These are phyloP conservation scores for Unio delphinus DNA, from an alignment of 2,888 invertebrate species.

Conservation along the genomic window DNA sequence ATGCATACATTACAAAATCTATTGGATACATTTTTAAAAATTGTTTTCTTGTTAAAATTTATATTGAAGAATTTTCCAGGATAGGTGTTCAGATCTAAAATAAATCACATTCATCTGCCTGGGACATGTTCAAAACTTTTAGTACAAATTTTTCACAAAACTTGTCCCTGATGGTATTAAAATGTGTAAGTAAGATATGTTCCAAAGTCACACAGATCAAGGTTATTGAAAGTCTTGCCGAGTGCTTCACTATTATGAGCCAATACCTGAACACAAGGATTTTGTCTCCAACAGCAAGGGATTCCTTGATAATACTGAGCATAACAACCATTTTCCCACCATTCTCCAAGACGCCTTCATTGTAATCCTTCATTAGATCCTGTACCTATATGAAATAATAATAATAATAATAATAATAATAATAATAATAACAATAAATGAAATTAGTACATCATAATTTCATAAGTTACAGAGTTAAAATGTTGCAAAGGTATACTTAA, in stretches of 20 bases:
- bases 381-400: slow-evolving; percentile 74
- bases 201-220: not conserved
- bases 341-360: slow-evolving; percentile 90
- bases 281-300: slow-evolving; percentile 89
- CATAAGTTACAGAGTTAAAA: too few species aligned
- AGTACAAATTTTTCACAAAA: not conserved
- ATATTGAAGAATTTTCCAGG: not conserved
- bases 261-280: slow-evolving; percentile 83
- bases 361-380: slow-evolving; percentile 76
- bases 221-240: too few species aligned
- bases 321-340: slow-evolving; percentile 96
- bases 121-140: not conserved
- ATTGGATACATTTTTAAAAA: too few species aligned
- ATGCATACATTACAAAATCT: too few species aligned
- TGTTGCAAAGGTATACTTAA: too few species aligned
- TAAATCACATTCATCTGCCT: not conserved
- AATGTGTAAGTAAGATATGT: not conserved
- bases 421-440: not conserved
- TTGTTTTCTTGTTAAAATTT: not conserved
- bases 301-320: slow-evolving; percentile 91
- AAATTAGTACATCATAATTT: not conserved
- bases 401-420: not conserved
- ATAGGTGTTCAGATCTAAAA: not conserved
- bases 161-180: not conserved
- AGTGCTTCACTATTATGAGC: not conserved